Base-by-base conservation (phyloP, 2,113 vertebrate genomes). In the Epinephelus fuscoguttatus region DNA sequence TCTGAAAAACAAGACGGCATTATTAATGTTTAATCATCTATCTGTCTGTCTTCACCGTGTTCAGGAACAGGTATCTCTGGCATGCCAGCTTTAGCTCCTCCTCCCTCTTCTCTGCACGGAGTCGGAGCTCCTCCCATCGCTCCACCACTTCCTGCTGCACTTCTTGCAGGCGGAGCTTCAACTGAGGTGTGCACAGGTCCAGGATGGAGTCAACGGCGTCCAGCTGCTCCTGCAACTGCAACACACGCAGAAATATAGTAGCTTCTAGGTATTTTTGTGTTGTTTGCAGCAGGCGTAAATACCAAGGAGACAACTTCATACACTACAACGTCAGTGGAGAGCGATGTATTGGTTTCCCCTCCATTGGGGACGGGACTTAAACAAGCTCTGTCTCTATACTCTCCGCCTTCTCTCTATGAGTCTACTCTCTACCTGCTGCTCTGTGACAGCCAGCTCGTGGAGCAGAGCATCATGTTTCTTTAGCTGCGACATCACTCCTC, bases 191-290 rank as follows among this genome's bases (percentile, higher is more conserved):
- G 72, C 95, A 95, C 4, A 78, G 81, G n/a, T 85, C 68, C 90
- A 96, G 85, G 63, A 96, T 50, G 0, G 17, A 9, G 17, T 93
- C 94, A 0, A 93, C 91, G 1, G 84, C 76, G 50, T 95, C 96
- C 84, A 97, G 81, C 86, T 97, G 93, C 68, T 96, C 96, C 93
- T 97, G 97, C 15, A 98, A 86, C 97, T 99, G 75, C 13, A 59
- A 50, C 53, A 66, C 59, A 78, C 12, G 42, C 8, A 45, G 12
- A 37, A 37, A 37, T 37, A 37, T n/a, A n/a, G n/a, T n/a, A n/a
- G 33, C 30, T 37, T 37, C 33, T 37, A 37, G 33, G 33, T 37
- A 37, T 7, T 6, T 37, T 6, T 37, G 33, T 37, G 33, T 7
- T 37, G 33, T 37, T 8, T 37, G 6, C 33, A 37, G 33, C 33